phyloP scores from a whole-genome alignment of 2,113 vertebrate species.

The Bagarius yarrelli region DNA sequence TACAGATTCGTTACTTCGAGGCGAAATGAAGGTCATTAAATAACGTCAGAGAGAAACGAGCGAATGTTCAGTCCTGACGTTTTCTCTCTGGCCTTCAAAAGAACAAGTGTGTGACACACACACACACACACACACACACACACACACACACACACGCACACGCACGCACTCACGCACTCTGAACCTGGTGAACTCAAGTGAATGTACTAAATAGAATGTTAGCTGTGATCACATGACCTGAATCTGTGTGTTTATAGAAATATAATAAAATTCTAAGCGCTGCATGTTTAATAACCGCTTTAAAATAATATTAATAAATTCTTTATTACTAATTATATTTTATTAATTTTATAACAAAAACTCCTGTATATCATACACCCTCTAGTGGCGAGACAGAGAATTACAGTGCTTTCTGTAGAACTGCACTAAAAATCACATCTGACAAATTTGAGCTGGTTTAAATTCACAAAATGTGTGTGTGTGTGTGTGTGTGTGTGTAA shows the following conservation, averaged over 20 bases:
- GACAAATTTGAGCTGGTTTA: no score
- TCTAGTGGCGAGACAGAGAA: slow-evolving; percentile 11
- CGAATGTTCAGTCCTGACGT: not conserved
- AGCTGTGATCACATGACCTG: not conserved
- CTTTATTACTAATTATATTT: no score
- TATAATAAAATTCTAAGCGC: no score
- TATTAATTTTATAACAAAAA: no score
- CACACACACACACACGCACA: not conserved
- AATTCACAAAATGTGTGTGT: not conserved
- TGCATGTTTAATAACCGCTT: no score
- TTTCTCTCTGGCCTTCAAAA: not conserved
- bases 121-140: not conserved
- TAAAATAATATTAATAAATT: not conserved
- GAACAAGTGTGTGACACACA: not conserved
- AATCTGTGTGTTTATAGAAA: not conserved
- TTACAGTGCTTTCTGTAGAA: not conserved
- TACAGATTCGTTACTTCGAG: not conserved
- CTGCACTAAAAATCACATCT: no score
- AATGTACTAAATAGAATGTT: not conserved
- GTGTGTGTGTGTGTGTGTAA: slow-evolving; percentile 19
- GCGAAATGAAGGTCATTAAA: not conserved
- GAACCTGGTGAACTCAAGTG: not conserved
- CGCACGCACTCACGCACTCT: not conserved
- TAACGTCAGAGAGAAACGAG: not conserved
- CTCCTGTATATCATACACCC: slow-evolving; percentile 4